Conservation (phyloP, 2,888 invertebrate genomes). For the Eupeodes luniger region DNA sequence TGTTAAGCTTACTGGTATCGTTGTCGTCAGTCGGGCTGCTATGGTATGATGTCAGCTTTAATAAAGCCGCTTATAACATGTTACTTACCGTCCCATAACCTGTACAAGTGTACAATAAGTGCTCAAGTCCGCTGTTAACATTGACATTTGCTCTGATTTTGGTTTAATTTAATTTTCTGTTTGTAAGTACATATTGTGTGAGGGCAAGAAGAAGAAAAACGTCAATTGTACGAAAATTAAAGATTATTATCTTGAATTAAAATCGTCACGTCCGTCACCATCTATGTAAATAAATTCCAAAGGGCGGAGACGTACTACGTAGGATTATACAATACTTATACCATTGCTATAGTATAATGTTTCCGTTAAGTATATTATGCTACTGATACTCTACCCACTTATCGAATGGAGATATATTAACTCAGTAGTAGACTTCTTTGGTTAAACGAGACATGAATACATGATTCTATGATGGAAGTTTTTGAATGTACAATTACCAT, state of each 20-base stretch:
- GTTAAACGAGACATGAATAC: constrained; percentile 45
- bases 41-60: not conserved
- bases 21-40: not conserved
- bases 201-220: not conserved
- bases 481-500: not conserved
- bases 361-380: not conserved
- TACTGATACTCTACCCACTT: not conserved
- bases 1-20: not conserved
- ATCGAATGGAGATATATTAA: constrained; percentile 23
- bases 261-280: not conserved
- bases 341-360: not conserved
- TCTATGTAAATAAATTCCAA: constrained; percentile 26
- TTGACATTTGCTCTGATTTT: constrained; percentile 17
- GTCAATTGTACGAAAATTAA: constrained; percentile 6
- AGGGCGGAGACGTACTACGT: constrained; percentile 48
- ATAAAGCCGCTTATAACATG: not conserved
- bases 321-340: constrained; percentile 43
- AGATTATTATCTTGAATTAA: constrained; percentile 25
- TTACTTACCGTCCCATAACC: not conserved
- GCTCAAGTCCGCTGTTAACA: not conserved
- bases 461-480: not conserved
- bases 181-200: not conserved
- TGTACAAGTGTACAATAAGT: not conserved
- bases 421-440: not conserved
- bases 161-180: not conserved